Base-by-base conservation (phyloP, 1,140 invertebrate genomes). In the Temnothorax longispinosus region DNA sequence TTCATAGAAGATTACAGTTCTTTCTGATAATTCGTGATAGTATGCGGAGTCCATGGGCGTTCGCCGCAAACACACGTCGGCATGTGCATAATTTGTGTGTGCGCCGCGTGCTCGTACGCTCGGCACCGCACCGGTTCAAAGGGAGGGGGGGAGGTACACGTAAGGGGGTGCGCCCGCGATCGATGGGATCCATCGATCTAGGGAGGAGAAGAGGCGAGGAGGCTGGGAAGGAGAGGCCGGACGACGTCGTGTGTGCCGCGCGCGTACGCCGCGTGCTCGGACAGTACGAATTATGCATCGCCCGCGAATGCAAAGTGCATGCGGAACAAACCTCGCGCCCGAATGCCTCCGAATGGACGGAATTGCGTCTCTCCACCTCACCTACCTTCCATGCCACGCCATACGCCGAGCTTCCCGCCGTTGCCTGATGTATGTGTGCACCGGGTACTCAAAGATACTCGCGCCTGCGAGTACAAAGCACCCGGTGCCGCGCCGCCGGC, bases 231-330 rank as follows among this genome's bases (percentile, higher is more conserved):
- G 32, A n/a, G 41, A 47, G 41, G 11, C 64, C 64, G 10, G 64
- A n/a, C 64, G 65, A 50, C 13, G 27, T 50, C 69, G 69, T 35
- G 44, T 50, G 69, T 72, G 44, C 15, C 52, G 52, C 21, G 11
- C 35, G 71, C 60, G 85, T 75, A 21, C 21, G 50, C 35, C 62
- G 47, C 6, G 7, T 71, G 52, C 86, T 84, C 88, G 91, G 86
- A 92, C 91, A 87, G 35, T 60, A 78, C 87, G 87, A 93, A 94
- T 94, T 94, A 93, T 94, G 91, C 91, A 92, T 87, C 89, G 84
- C 87, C 85, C 88, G 87, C 88, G 87, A 85, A 92, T 87, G 90
- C 87, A 91, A 90, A 93, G 90, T 93, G 92, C 91, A 93, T 92
- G 85, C 90, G 84, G 78, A 94, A 92, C 91, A 88, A 92, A 89